Evolutionary conservation across 1,140 invertebrate genomes (phyloP).

Genomic region (Ceratosolen solmsi): DNA sequence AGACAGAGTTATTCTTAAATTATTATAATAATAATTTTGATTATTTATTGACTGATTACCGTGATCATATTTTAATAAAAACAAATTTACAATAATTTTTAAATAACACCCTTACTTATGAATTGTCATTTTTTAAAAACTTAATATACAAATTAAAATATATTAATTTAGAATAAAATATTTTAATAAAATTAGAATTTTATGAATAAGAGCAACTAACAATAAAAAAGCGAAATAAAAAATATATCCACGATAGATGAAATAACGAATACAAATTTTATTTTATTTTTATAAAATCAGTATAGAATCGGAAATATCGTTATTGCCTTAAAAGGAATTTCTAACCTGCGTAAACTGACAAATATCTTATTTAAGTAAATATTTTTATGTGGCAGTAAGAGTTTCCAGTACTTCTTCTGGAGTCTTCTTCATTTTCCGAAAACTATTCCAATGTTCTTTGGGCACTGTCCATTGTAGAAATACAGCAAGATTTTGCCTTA

Average conservation of each 20-base stretch:
- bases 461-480: slow-evolving; percentile 88
- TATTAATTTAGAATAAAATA: neutral
- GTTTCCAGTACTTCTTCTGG: slow-evolving; percentile 86
- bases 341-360: neutral
- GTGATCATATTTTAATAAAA: too few relatives aligned
- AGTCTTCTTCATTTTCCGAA: slow-evolving; percentile 81
- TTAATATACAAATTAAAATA: neutral
- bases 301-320: neutral
- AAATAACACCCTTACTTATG: neutral
- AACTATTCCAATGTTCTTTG: slow-evolving; percentile 83
- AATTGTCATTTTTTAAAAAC: neutral
- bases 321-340: neutral
- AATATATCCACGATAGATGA: too few relatives aligned
- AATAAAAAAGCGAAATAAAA: too few relatives aligned
- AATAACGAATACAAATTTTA: too few relatives aligned
- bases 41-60: neutral
- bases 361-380: neutral
- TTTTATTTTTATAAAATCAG: neutral
- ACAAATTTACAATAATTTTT: neutral
- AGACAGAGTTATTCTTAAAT: neutral
- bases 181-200: neutral
- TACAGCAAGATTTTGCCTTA: slow-evolving; percentile 83
- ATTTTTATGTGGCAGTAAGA: slow-evolving; percentile 73
- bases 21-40: slow-evolving; percentile 12
- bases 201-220: too few relatives aligned